These are phyloP conservation scores for Aradophagus sp. DNA, from an alignment of 1,140 invertebrate species.

Conservation along the genomic window DNA sequence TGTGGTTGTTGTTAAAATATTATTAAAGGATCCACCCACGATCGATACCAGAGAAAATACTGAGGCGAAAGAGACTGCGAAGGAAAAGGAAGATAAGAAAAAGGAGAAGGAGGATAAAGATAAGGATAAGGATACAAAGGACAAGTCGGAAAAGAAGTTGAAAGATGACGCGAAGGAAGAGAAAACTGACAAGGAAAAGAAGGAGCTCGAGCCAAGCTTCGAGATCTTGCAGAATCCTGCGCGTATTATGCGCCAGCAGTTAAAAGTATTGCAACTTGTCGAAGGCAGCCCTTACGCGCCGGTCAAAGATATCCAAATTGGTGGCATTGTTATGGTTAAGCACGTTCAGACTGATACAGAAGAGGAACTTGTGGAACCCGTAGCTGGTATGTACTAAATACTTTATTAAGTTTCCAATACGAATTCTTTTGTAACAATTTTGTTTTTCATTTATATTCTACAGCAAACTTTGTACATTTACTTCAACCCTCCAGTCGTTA, in stretches of 20 bases:
- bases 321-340: constrained; percentile 96
- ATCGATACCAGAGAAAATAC: constrained; percentile 63
- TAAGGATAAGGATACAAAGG: constrained; percentile 76
- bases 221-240: constrained; percentile 96
- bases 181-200: constrained; percentile 79
- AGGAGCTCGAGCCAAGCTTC: constrained; percentile 90
- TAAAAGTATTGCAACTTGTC: constrained; percentile 88
- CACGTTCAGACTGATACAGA: constrained; percentile 83
- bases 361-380: constrained; percentile 94
- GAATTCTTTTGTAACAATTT: too few species aligned
- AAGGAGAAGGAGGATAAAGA: constrained; percentile 72
- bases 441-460: too few species aligned
- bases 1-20: too few species aligned
- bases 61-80: constrained; percentile 76
- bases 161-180: constrained; percentile 69
- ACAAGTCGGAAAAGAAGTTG: constrained; percentile 66
- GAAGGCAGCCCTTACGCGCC: constrained; percentile 88
- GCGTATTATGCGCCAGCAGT: constrained; percentile 92
- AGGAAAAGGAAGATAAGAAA: constrained; percentile 78
- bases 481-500: too few species aligned
- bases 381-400: constrained; percentile 79
- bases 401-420: constrained; percentile 3
- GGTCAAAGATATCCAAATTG: constrained; percentile 93
- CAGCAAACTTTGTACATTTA: too few species aligned
- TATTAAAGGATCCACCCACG: constrained; percentile 57